Evolutionary conservation across 2,888 invertebrate genomes (phyloP).

Genomic region (Ligdia adustata): DNA sequence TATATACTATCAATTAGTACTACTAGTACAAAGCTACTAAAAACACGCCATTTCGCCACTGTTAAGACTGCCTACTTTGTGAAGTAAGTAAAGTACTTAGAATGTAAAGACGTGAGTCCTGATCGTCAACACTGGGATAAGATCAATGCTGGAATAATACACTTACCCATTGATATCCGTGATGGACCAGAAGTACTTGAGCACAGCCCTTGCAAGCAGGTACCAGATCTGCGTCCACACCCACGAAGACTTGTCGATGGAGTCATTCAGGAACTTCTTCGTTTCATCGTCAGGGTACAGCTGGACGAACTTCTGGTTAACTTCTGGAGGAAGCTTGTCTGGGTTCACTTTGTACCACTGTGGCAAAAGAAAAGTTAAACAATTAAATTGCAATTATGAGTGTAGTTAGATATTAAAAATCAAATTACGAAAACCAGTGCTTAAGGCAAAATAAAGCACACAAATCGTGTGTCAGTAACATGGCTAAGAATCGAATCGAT

Average conservation of each 20-base stretch:
- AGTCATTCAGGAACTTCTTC: slow-evolving; percentile 87
- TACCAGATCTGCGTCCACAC: slow-evolving; percentile 96
- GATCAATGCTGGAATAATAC: neutral
- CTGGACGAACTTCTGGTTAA: slow-evolving; percentile 86
- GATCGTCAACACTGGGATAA: no score
- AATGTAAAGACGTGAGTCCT: no score
- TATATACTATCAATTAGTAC: no score
- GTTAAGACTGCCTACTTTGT: no score
- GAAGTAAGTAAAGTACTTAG: no score
- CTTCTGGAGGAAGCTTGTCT: slow-evolving; percentile 75
- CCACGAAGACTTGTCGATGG: slow-evolving; percentile 92
- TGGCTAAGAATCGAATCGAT: no score
- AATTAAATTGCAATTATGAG: neutral
- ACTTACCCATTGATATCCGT: slow-evolving; percentile 98
- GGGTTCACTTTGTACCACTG: slow-evolving; percentile 91
- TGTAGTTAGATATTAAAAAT: no score
- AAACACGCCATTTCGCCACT: no score
- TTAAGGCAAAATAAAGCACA: no score
- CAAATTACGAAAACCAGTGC: neutral
- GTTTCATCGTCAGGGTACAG: slow-evolving; percentile 89
- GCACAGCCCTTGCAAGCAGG: slow-evolving; percentile 91
- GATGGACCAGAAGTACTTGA: slow-evolving; percentile 95
- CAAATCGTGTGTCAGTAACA: no score
- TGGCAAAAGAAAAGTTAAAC: slow-evolving; percentile 44
- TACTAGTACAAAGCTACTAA: no score